Percentiles rank a stretch among this genome's conserved stretches.
Conservation (phyloP, 1,140 invertebrate genomes). For the Aricia agestis region DNA sequence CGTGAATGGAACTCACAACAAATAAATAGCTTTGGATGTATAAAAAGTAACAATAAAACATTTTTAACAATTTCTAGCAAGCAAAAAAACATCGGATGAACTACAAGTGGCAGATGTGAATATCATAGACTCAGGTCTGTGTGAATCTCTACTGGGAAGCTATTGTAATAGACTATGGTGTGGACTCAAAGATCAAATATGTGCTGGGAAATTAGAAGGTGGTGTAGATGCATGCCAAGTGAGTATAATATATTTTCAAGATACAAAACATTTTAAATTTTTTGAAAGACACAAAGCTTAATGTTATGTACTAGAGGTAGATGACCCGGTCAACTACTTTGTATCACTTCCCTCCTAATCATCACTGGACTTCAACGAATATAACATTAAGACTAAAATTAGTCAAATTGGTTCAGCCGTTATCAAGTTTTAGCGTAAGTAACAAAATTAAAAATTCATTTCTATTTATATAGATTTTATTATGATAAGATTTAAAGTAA, state of each 20-base stretch:
- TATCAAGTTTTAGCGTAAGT: too few relatives aligned
- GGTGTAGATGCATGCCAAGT: constrained; percentile 45
- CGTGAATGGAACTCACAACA: too few relatives aligned
- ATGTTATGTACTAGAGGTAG: background rate
- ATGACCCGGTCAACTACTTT: too few relatives aligned
- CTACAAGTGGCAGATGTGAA: constrained; percentile 37
- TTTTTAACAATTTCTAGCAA: constrained; percentile 18
- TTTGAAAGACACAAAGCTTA: background rate
- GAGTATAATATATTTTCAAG: background rate
- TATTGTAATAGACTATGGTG: constrained; percentile 32
- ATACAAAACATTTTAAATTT: background rate
- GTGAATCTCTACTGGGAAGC: constrained; percentile 25
- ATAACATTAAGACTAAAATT: too few relatives aligned
- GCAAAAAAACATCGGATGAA: constrained; percentile 31
- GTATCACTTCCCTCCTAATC: too few relatives aligned
- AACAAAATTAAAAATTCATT: too few relatives aligned
- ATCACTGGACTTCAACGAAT: too few relatives aligned
- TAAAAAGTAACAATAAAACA: too few relatives aligned
- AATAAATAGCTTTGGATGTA: too few relatives aligned
- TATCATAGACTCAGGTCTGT: constrained; percentile 35
- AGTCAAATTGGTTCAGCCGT: too few relatives aligned
- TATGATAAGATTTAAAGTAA: too few relatives aligned
- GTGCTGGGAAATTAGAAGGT: constrained; percentile 38
- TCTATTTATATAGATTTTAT: too few relatives aligned
- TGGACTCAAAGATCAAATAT: constrained; percentile 31